A percentile compares a stretch with the other conserved stretches of the same genome.
Evolutionary conservation across 92 coral and sea anemone genomes (phyloP).

Genomic region (Umimayanthus kanabou): DNA sequence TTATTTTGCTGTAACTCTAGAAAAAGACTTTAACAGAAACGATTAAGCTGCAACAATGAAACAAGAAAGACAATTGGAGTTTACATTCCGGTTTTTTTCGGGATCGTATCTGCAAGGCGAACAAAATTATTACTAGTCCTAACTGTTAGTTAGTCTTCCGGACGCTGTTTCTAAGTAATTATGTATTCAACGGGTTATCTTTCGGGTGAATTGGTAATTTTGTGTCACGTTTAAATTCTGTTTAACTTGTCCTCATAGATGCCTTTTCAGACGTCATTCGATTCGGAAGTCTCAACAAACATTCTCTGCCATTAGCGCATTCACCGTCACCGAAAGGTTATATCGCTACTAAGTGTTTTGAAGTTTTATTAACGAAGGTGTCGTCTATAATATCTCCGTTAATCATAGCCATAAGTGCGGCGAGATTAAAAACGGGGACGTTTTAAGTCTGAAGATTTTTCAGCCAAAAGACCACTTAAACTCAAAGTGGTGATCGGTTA

Average conservation of each 20-base stretch:
- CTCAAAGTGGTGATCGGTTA: conserved; percentile 1
- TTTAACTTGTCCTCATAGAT: conserved; percentile 14
- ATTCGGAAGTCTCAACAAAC: conserved; percentile 38
- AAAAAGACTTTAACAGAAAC: background rate
- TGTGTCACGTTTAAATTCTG: conserved; percentile 33
- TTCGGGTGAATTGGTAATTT: conserved; percentile 26
- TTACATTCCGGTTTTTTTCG: background rate
- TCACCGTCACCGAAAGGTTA: background rate
- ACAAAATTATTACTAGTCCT: background rate
- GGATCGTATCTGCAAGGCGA: background rate
- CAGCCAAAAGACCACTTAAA: conserved; percentile 32
- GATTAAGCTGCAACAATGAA: conserved; percentile 10
- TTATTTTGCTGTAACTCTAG: background rate
- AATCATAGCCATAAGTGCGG: conserved; percentile 24
- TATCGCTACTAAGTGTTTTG: conserved; percentile 32
- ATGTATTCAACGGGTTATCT: conserved; percentile 18
- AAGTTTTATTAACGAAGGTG: background rate
- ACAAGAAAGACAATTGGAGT: background rate
- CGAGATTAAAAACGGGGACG: conserved; percentile 28
- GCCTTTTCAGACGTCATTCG: conserved; percentile 32
- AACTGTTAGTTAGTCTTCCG: conserved; percentile 11
- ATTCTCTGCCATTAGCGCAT: conserved; percentile 3
- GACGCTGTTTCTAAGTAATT: background rate
- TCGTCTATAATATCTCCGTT: conserved; percentile 19
- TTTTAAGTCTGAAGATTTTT: conserved; percentile 18